Conservation (phyloP, 1,140 invertebrate species). For the Charaxes varanes region DNA sequence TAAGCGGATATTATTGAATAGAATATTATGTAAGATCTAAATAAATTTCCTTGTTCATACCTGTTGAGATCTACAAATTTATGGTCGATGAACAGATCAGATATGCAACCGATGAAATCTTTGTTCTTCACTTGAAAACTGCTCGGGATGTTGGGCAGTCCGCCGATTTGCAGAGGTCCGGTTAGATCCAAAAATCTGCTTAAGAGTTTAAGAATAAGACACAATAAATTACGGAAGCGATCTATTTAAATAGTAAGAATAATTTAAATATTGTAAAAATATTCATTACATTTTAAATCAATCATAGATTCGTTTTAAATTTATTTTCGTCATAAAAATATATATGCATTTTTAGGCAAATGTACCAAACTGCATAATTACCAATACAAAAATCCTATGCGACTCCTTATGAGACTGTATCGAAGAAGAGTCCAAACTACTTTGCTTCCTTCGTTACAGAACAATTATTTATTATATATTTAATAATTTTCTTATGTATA, state of each 20-base stretch:
- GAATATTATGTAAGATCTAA: background rate
- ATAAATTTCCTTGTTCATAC: constrained; percentile 46
- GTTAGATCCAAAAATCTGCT: constrained; percentile 93
- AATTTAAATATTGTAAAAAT: too few relatives aligned
- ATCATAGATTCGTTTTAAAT: too few relatives aligned
- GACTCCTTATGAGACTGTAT: too few relatives aligned
- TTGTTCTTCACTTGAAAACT: constrained; percentile 89
- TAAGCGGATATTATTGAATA: background rate
- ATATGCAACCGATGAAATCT: constrained; percentile 94
- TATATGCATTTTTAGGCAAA: too few relatives aligned
- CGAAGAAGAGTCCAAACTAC: too few relatives aligned
- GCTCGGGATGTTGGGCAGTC: constrained; percentile 87
- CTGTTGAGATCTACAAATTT: constrained; percentile 92
- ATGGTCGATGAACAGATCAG: constrained; percentile 91
- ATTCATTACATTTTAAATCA: too few relatives aligned
- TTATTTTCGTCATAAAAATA: too few relatives aligned
- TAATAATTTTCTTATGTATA: constrained; percentile 23
- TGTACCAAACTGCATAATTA: too few relatives aligned
- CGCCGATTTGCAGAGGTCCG: constrained; percentile 95
- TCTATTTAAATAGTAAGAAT: background rate
- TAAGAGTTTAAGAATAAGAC: constrained; percentile 7
- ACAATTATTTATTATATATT: background rate
- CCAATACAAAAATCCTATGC: too few relatives aligned
- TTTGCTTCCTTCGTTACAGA: too few relatives aligned
- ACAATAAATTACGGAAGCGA: constrained; percentile 2